Base-by-base conservation (phyloP, 2,113 vertebrate genomes). In the Brachypteracias leptosomus region DNA sequence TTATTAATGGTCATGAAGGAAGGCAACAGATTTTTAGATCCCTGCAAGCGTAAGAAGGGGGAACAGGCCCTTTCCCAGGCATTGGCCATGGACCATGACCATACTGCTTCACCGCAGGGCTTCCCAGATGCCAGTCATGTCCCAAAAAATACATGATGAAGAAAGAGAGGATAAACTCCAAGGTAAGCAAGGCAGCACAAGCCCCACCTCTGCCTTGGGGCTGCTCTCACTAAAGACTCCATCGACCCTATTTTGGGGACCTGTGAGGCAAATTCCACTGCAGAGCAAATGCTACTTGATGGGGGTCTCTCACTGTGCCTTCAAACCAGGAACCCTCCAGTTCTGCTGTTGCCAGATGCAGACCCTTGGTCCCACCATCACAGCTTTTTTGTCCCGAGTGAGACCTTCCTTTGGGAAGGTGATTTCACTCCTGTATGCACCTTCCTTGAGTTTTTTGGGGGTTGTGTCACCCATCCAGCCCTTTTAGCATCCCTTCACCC, bases 41-140 rank as follows among this genome's bases (percentile, higher is more conserved):
- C 2, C 33, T 1, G 2, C 49, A 42, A 65, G 18, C 0, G 0
- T 21, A 9, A 65, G 24, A 33, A 78, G 4, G 4, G 3, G 3
- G 38, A 72, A 68, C 0, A 1, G 21, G 36, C 8, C 31, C 29
- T 83, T 90, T 42, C 6, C 28, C 4, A 9, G 35, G 28, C 10
- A 2, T 6, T 72, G 57, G 47, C 24, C 20, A 11, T 3, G 7
- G 38, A 29, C 40, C 40, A 11, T 46, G 62, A 68, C 40, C 0
- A 0, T 46, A 17, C 7, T 33, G 10, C 52, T 65, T 79, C 3
- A 7, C 19, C 29, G 33, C 4, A 13, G 46, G 42, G 21, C 57
- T 89, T 61, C 40, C 38, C 71, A 81, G 51, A 31, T 7, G 4
- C 59, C 66, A 85, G 28, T 25, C 4, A 10, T 4, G 4, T 65